Conservation (phyloP, 1,140 invertebrate genomes). For the Bombus breviceps region DNA sequence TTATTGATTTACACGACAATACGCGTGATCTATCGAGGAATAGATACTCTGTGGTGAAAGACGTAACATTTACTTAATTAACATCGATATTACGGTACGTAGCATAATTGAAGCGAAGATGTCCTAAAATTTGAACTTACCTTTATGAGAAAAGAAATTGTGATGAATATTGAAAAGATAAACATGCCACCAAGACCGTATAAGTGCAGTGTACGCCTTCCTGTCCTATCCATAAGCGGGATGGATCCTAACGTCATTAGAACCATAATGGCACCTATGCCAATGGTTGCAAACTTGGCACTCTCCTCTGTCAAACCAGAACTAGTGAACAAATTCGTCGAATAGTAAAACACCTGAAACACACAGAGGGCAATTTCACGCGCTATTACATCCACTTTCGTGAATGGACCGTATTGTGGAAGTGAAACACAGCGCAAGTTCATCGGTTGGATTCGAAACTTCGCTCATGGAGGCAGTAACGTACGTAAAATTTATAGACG, state of each 20-base stretch:
- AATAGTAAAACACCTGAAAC: slow-evolving; percentile 97
- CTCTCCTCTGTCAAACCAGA: slow-evolving; percentile 93
- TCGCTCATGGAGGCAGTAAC: neutral
- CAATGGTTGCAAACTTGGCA: slow-evolving; percentile 96
- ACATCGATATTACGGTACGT: slow-evolving; percentile 2
- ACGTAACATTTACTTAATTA: neutral
- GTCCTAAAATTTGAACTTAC: slow-evolving; percentile 82
- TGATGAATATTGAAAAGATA: slow-evolving; percentile 98
- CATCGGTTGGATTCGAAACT: neutral
- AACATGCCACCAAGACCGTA: slow-evolving; percentile 98
- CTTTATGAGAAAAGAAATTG: slow-evolving; percentile 97
- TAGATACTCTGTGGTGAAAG: neutral
- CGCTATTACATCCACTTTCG: neutral
- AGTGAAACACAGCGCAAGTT: neutral
- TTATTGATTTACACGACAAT: neutral
- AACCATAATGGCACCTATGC: slow-evolving; percentile 98
- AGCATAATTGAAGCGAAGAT: neutral
- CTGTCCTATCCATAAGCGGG: slow-evolving; percentile 97
- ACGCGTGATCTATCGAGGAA: neutral
- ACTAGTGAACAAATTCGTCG: slow-evolving; percentile 94
- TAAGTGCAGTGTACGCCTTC: slow-evolving; percentile 96
- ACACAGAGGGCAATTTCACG: slow-evolving; percentile 39
- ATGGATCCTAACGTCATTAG: slow-evolving; percentile 97
- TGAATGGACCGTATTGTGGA: neutral
- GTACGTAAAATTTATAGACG: neutral